Evolutionary conservation across 2,113 vertebrate genomes (phyloP), one percentile per base, ranked within the genome.

Genomic region (Misgurnus mizolepis): DNA sequence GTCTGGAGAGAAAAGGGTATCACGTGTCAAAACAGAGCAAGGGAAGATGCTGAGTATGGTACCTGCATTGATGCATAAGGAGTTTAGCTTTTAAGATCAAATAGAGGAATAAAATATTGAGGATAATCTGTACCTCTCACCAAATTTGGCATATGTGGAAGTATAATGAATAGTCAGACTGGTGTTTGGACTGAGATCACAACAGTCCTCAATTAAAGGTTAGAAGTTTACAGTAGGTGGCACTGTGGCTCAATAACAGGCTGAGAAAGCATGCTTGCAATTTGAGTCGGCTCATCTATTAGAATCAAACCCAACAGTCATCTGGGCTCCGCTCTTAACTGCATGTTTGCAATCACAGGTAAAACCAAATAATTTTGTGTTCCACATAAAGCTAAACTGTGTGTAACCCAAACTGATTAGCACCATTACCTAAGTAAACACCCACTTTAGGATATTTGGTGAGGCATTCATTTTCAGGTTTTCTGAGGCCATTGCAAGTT

Each of bases 201-300:
- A 76, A 76, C 74, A 53, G 9, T 40, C 27, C 41, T 66, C 39
- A 66, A 75, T 58, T 39, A 81, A n/a, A 70, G n/a, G 66, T 17
- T 41, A 74, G 12, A 67, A 66, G 7, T 15, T 67, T 40, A 74
- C 92, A 88, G 78, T 70, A 91, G 92, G 83, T 89, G 92, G 89
- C 92, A 90, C 89, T 93, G 90, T 92, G 90, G 82, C 71, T 84
- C 84, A 88, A 89, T 76, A 72, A 71, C 71, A 81, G 80, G 70
- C 40, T 11, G 34, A 12, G 39, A 79, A 69, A 27, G 67, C 45
- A 70, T 79, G 55, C 3, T 47, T 3, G 34, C 22, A 15, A n/a
- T 71, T 60, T 27, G 43, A 69, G 55, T 6, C 76, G 65, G 27
- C 22, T 49, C 49, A 78, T 65, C 76, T 74, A 53, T 53, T 62